phyloP scores from a whole-genome alignment of 2,113 vertebrate genomes.

The Gymnogyps californianus region DNA sequence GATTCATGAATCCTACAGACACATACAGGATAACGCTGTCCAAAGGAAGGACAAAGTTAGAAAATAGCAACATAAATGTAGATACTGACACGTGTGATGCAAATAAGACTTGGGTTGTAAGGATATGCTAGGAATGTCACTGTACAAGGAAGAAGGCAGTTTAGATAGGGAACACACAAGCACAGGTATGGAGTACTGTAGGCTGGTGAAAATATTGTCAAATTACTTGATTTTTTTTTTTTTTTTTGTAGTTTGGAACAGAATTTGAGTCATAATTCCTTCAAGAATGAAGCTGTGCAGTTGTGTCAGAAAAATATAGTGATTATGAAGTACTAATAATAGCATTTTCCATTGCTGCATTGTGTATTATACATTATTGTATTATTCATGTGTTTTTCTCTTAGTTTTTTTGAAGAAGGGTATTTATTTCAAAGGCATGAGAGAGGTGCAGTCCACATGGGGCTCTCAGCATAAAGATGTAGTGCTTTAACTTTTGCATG shows the following conservation, averaged over 20 bases:
- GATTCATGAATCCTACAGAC: neutral
- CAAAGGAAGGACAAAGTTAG: neutral
- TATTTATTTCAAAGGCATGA: neutral
- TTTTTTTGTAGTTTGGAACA: neutral
- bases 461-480: neutral
- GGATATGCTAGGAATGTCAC: neutral
- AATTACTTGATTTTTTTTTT: neutral
- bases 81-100: neutral
- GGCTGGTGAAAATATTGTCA: neutral
- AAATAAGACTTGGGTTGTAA: neutral
- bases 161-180: neutral
- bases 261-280: neutral
- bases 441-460: constrained; percentile 2
- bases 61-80: neutral
- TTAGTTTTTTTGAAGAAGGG: neutral
- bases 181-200: neutral
- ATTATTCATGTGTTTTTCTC: constrained; percentile 27
- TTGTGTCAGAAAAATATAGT: neutral
- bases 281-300: neutral
- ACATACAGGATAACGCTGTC: neutral
- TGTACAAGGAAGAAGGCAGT: neutral
- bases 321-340: neutral
- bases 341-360: neutral
- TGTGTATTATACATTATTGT: neutral
- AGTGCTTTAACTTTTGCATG: neutral